Percentiles rank a stretch among this genome's conserved stretches.
Evolutionary conservation across 2,113 vertebrate species (phyloP).

Genomic region (Petroica traversi): DNA sequence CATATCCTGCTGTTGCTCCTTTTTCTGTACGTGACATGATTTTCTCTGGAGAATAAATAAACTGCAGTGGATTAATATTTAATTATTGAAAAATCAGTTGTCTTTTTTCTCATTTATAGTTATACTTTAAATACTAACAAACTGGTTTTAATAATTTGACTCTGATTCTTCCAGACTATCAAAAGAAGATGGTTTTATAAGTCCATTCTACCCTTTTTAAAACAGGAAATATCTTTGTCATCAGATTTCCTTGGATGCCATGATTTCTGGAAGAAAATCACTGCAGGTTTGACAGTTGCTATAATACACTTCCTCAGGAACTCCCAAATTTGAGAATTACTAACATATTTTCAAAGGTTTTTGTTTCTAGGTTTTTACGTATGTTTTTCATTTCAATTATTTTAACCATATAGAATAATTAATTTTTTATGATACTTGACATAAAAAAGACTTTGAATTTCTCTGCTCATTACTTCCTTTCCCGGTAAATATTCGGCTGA

Average conservation of each 20-base stretch:
- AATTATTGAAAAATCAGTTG: neutral
- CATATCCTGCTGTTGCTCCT: neutral
- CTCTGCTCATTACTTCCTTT: neutral
- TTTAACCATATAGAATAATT: neutral
- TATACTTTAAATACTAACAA: neutral
- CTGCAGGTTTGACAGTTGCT: neutral
- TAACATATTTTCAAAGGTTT: neutral
- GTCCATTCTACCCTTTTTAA: neutral
- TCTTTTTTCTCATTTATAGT: neutral
- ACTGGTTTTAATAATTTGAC: neutral
- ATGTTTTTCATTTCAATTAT: neutral
- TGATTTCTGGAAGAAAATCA: neutral
- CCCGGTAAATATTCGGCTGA: neutral
- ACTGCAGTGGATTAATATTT: neutral
- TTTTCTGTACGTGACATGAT: neutral
- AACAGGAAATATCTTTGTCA: neutral
- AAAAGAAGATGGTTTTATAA: neutral
- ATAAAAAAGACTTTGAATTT: neutral
- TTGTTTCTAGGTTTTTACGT: neutral
- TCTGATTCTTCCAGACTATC: neutral
- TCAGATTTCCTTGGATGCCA: neutral
- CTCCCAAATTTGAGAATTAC: neutral
- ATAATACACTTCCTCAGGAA: neutral
- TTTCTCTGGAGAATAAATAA: neutral
- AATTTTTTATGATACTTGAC: neutral